These are phyloP conservation scores for Pyralis farinalis DNA, from an alignment of 2,888 invertebrate species.

Conservation along the genomic window DNA sequence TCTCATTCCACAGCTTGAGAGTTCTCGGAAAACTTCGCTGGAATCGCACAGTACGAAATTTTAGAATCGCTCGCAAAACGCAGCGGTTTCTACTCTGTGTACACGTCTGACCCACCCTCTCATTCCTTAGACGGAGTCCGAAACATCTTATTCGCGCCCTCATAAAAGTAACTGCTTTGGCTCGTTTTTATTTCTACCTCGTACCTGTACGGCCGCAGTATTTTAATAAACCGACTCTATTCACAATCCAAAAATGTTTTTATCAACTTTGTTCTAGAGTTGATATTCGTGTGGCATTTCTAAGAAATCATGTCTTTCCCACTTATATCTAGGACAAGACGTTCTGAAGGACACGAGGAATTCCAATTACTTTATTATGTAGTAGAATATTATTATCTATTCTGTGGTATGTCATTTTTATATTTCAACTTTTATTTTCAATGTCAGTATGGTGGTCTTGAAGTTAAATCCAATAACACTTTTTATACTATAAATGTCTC, in stretches of 20 bases:
- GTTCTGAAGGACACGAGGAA: slow-evolving; percentile 73
- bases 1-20: too few relatives aligned
- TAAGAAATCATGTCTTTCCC: slow-evolving; percentile 64
- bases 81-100: slow-evolving; percentile 28
- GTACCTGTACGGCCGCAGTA: slow-evolving; percentile 79
- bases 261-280: slow-evolving; percentile 27
- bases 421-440: slow-evolving; percentile 35
- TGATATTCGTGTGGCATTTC: slow-evolving; percentile 24
- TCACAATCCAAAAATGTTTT: slow-evolving; percentile 32
- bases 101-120: slow-evolving; percentile 36
- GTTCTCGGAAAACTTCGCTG: too few relatives aligned
- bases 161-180: slow-evolving; percentile 81
- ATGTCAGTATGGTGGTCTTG: too few relatives aligned
- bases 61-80: not conserved
- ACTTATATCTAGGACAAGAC: slow-evolving; percentile 75
- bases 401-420: too few relatives aligned
- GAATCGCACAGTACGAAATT: too few relatives aligned
- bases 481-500: too few relatives aligned
- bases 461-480: too few relatives aligned
- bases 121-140: slow-evolving; percentile 77
- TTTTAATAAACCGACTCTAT: slow-evolving; percentile 69
- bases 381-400: too few relatives aligned
- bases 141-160: slow-evolving; percentile 82
- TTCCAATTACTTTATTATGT: slow-evolving; percentile 78
- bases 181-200: slow-evolving; percentile 78